These are phyloP conservation scores for Neuroscelio doddi DNA, from an alignment of 2,888 invertebrate species.

Conservation along the genomic window DNA sequence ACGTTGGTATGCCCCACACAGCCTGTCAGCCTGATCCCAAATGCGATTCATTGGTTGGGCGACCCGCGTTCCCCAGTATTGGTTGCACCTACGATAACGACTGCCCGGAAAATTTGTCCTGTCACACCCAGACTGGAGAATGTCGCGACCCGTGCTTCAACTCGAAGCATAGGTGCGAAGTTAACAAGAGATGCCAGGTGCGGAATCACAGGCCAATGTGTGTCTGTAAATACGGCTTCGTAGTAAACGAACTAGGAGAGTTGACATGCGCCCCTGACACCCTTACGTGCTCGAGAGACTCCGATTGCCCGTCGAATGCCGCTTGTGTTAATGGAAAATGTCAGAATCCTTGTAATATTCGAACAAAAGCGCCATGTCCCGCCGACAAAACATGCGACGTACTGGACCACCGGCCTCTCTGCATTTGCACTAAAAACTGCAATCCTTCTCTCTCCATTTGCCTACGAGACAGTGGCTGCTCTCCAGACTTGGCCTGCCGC, in stretches of 20 bases:
- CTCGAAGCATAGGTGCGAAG: slow-evolving; percentile 81
- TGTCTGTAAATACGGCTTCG: slow-evolving; percentile 91
- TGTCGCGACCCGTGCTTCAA: slow-evolving; percentile 86
- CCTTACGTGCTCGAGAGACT: slow-evolving; percentile 85
- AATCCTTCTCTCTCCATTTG: slow-evolving; percentile 90
- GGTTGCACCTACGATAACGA: slow-evolving; percentile 80
- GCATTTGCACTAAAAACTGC: slow-evolving; percentile 91
- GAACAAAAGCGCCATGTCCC: slow-evolving; percentile 76
- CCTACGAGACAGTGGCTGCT: slow-evolving; percentile 91
- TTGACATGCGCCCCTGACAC: slow-evolving; percentile 88
- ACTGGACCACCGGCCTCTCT: slow-evolving; percentile 88
- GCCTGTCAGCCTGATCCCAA: slow-evolving; percentile 86
- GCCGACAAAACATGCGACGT: slow-evolving; percentile 91
- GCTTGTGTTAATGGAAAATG: slow-evolving; percentile 89
- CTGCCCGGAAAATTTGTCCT: slow-evolving; percentile 84
- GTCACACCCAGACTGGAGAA: slow-evolving; percentile 80
- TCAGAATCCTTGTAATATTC: slow-evolving; percentile 86
- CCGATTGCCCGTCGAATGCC: slow-evolving; percentile 89
- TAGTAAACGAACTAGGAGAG: slow-evolving; percentile 90
- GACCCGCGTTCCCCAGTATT: slow-evolving; percentile 74
- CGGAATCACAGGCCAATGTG: slow-evolving; percentile 88
- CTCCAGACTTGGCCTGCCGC: slow-evolving; percentile 87
- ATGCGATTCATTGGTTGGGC: slow-evolving; percentile 79
- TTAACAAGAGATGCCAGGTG: slow-evolving; percentile 91
- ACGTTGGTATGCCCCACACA: slow-evolving; percentile 86